Base-by-base conservation (phyloP, 2,113 vertebrate species). In the Nycticorax nycticorax region DNA sequence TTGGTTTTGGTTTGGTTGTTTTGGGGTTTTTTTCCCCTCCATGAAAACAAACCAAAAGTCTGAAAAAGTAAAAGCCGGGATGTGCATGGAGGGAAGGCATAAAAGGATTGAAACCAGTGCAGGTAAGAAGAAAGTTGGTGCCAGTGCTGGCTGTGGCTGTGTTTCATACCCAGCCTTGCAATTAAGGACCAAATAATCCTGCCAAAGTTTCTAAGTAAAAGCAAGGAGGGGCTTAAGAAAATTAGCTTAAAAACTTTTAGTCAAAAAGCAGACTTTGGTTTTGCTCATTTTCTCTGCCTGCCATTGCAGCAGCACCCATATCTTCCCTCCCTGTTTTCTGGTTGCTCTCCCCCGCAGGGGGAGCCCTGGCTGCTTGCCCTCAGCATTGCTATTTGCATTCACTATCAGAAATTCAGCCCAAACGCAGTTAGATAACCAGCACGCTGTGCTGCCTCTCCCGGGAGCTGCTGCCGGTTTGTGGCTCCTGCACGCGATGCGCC, bases 221-320 rank as follows among this genome's bases (percentile, higher is more conserved):
- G 8, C 12, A 53, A 85, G 50, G 74, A 69, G 17, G 1, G 2
- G 10, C 28, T 79, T 76, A 64, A 78, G 8, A 48, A 63, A 77
- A 74, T 5, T 14, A 43, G 17, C 20, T 43, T 26, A 22, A 57
- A 83, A 91, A 9, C 4, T 24, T 81, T 43, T 68, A 60, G 10
- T 60, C 43, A 21, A 47, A 81, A 89, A 39, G 1, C n/a, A 66
- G 43, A 9, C 13, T 75, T 39, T 8, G 10, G 66, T 62, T 88
- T 90, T 89, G 57, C 28, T 41, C 30, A 2, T 91, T 69, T 87
- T 72, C 26, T 20, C 22, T 93, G n/a, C 43, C 28, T 77, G 20
- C 20, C 39, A 1, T 50, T 0, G 1, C 27, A 77, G 45, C 68
- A 88, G 28, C 56, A 63, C 56, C 14, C 1, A 0, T 32, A 12